Conservation (phyloP, 1,140 invertebrate genomes). For the Paramacrobiotus metropolitanus region DNA sequence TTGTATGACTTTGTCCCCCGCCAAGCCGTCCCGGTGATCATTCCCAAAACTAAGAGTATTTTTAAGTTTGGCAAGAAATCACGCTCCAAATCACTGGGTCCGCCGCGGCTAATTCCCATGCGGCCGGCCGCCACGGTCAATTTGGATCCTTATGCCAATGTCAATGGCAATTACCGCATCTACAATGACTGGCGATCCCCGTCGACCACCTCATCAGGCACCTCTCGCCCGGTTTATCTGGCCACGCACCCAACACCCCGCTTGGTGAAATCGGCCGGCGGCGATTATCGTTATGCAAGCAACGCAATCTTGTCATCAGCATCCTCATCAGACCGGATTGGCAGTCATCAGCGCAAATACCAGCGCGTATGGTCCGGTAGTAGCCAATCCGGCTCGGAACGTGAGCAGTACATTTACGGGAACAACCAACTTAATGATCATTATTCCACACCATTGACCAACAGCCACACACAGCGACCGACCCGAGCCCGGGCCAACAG, state of each 20-base stretch:
- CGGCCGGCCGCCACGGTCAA: not conserved
- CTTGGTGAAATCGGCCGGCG: not conserved
- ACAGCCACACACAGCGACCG: not conserved
- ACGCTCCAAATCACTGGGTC: not conserved
- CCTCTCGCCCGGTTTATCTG: not conserved
- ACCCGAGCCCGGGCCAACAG: not conserved
- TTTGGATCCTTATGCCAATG: not conserved
- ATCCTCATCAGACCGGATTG: not conserved
- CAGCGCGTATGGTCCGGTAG: not conserved
- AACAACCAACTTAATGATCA: not conserved
- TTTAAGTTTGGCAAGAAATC: conserved; percentile 1
- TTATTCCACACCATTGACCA: no score
- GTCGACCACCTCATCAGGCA: no score
- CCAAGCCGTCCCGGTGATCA: not conserved
- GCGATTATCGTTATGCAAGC: not conserved
- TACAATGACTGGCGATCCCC: not conserved
- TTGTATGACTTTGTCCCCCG: not conserved
- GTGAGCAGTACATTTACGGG: not conserved
- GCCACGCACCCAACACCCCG: not conserved
- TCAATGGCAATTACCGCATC: not conserved
- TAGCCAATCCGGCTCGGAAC: not conserved
- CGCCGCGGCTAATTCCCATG: not conserved
- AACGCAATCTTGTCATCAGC: not conserved
- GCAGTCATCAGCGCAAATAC: not conserved
- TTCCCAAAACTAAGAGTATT: not conserved